These are phyloP conservation scores for Matsumyia berberina DNA, from an alignment of 2,888 invertebrate genomes.

Conservation along the genomic window DNA sequence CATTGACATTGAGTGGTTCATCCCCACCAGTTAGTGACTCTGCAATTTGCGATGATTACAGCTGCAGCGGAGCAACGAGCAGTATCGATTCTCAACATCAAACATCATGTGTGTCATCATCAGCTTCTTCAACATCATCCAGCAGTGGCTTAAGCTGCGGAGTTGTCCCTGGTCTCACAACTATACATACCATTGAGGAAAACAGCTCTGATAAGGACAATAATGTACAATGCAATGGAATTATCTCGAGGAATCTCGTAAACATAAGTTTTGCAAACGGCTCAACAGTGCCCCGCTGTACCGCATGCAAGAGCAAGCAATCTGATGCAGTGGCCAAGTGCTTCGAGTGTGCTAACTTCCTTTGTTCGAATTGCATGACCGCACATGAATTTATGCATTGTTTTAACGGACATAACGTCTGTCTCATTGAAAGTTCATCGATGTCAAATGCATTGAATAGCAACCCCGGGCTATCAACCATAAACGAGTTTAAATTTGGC, in stretches of 20 bases:
- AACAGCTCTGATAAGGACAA: constrained; percentile 63
- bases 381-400: constrained; percentile 99
- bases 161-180: constrained; percentile 68
- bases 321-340: constrained; percentile 97
- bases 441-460: constrained; percentile 80
- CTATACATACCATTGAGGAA: constrained; percentile 54
- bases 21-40: constrained; percentile 94
- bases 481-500: constrained; percentile 81
- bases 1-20: constrained; percentile 93
- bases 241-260: constrained; percentile 79
- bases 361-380: constrained; percentile 99
- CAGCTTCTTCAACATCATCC: constrained; percentile 82
- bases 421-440: constrained; percentile 83
- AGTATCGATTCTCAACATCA: constrained; percentile 82
- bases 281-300: constrained; percentile 90
- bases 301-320: constrained; percentile 98
- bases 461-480: constrained; percentile 74
- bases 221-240: constrained; percentile 76
- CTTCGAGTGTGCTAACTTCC: constrained; percentile 97
- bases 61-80: constrained; percentile 80
- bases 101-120: constrained; percentile 82
- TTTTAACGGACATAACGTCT: constrained; percentile 97
- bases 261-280: constrained; percentile 82
- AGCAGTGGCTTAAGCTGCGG: constrained; percentile 86
- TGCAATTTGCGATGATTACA: constrained; percentile 90